These are phyloP conservation scores for Natrix natrix DNA, from an alignment of 2,797 vertebrate species.

Conservation along the genomic window DNA sequence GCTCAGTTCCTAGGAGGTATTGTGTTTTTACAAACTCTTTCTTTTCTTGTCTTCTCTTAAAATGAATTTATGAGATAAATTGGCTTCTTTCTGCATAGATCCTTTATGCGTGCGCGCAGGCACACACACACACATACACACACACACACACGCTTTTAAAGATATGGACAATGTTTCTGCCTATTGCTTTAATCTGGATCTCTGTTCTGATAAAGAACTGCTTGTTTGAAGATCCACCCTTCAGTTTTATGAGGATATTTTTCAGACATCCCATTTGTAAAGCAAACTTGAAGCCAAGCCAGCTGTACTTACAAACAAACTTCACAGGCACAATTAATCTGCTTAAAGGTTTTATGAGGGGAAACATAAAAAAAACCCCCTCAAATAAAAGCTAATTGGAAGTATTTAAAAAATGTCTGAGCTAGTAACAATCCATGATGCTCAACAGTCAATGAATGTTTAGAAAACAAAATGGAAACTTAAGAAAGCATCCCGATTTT, in stretches of 20 bases:
- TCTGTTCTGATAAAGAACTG: slow-evolving; percentile 64
- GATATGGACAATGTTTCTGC: slow-evolving; percentile 28
- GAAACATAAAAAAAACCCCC: slow-evolving; percentile 80
- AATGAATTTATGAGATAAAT: slow-evolving; percentile 11
- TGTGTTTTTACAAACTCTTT: slow-evolving; percentile 32
- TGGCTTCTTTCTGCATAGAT: neutral
- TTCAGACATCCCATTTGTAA: slow-evolving; percentile 72
- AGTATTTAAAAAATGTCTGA: slow-evolving; percentile 76
- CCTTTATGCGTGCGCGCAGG: slow-evolving; percentile 1
- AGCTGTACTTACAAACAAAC: slow-evolving; percentile 79
- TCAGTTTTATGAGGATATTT: slow-evolving; percentile 70
- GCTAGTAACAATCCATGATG: slow-evolving; percentile 67
- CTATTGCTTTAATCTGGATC: slow-evolving; percentile 56
- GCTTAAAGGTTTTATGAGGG: slow-evolving; percentile 79
- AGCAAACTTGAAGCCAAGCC: slow-evolving; percentile 76
- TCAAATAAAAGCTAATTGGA: slow-evolving; percentile 83
- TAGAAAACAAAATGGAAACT: slow-evolving; percentile 67
- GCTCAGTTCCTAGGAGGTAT: slow-evolving; percentile 36
- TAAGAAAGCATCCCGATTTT: slow-evolving; percentile 66
- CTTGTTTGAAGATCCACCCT: slow-evolving; percentile 64
- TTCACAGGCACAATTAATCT: slow-evolving; percentile 78
- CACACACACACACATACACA: neutral
- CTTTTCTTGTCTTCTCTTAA: neutral
- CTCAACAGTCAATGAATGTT: slow-evolving; percentile 62
- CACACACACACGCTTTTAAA: neutral